Base-by-base conservation (phyloP, 2,113 vertebrate genomes). In the Ramphastos sulfuratus region DNA sequence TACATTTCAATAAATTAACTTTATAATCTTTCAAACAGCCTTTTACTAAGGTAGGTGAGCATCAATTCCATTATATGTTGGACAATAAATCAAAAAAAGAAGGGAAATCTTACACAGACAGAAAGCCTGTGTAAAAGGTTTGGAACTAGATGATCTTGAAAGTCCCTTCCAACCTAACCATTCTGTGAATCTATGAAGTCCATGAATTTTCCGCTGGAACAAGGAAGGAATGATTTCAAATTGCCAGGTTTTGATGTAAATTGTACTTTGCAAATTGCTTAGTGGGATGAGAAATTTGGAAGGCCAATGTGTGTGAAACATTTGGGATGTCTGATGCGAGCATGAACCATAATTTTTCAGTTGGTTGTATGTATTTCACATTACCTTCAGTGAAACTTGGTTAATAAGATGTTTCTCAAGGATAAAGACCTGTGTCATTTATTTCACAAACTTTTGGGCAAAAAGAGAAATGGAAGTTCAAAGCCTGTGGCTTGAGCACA, bases 1-100 rank as follows among this genome's bases (percentile, higher is more conserved):
- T 97, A 94, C 92, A 87, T 94, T 64, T 94, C 69, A 94, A 93
- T 97, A 97, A 97, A 96, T 97, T 95, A 91, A 93, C 30, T 95
- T 97, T 94, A 96, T 90, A 91, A 89, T 44, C 79, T 96, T 94
- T 91, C 89, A 94, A 96, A 95, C 79, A 90, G 70, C 50, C 92
- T 96, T 95, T 95, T 95, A 93, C 90, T 92, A 94, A 96, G 92
- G 33, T 35, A 95, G 85, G 89, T 18, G 61, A 95, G 30, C 78
- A 92, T 91, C 54, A 64, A 54, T 83, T 60, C 65, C 69, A 64
- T 72, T 95, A 48, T 65, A 55, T 71, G 33, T 96, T 78, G 73
- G 37, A 90, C 67, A 69, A 90, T 96, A 96, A 92, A 97, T 95
- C 59, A 96, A 92, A 85, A 54, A 58, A 52, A 50, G 14, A 23